phyloP scores from a whole-genome alignment of 2,113 vertebrate species.

The Nesogale talazaci region DNA sequence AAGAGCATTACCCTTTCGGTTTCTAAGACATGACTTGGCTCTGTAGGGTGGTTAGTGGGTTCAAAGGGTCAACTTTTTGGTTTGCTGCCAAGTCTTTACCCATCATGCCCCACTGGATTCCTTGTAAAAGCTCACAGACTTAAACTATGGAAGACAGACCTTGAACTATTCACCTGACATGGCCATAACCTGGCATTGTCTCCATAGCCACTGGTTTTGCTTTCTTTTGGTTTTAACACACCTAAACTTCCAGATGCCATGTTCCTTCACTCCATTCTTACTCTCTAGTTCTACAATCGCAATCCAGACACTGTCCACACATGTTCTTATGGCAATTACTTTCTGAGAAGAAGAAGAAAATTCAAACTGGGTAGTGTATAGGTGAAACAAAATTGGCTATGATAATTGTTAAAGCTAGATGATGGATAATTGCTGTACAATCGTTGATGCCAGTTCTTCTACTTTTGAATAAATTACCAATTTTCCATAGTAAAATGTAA shows the following conservation, averaged over 20 bases:
- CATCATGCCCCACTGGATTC: background rate
- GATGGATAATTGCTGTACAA: background rate
- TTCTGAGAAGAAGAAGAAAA: background rate
- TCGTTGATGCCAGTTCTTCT: background rate
- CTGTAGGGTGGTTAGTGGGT: background rate
- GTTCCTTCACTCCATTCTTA: background rate
- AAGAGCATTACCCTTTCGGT: background rate
- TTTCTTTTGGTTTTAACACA: background rate
- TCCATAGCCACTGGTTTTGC: background rate
- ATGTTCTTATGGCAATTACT: background rate
- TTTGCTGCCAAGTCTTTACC: background rate
- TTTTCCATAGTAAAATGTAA: conserved; percentile 10
- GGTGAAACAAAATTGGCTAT: background rate
- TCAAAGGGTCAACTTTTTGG: background rate
- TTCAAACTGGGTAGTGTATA: background rate
- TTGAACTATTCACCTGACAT: background rate
- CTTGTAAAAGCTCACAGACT: background rate
- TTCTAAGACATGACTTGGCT: background rate
- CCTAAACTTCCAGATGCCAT: background rate
- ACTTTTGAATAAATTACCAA: background rate
- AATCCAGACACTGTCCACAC: background rate
- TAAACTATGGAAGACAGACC: background rate
- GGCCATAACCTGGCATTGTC: background rate
- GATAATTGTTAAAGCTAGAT: background rate
- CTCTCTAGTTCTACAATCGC: background rate